These are phyloP conservation scores for Gopherus evgoodei DNA, from an alignment of 2,113 vertebrate genomes.

Conservation along the genomic window DNA sequence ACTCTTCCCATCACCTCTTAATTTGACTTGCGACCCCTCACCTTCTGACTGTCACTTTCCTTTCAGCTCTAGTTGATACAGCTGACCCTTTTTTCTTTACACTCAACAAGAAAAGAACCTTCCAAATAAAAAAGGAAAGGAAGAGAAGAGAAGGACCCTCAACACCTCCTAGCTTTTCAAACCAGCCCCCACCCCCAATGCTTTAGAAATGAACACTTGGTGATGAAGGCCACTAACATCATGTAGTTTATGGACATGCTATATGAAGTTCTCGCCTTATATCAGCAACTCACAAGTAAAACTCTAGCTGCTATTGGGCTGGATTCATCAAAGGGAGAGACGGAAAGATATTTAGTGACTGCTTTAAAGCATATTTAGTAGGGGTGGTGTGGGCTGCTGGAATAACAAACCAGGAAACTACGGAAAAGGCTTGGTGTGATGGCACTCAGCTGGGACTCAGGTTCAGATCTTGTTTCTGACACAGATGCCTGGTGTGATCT, in stretches of 20 bases:
- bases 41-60: not conserved
- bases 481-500: not conserved
- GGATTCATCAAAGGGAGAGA: not conserved
- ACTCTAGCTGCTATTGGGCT: conserved; percentile 12
- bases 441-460: not conserved
- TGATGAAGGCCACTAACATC: conserved; percentile 9
- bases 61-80: not conserved
- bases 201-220: conserved; percentile 29
- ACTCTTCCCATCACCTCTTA: not conserved
- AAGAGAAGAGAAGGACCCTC: not conserved
- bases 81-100: not conserved
- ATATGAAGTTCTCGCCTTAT: not conserved
- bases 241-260: not conserved
- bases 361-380: not conserved
- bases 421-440: not conserved
- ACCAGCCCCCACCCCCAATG: not conserved
- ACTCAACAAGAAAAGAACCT: not conserved
- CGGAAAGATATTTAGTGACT: conserved; percentile 39
- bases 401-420: not conserved
- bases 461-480: not conserved
- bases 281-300: conserved; percentile 24
- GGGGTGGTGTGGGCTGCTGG: not conserved
- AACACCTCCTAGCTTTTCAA: not conserved
- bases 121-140: not conserved
- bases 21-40: not conserved